A percentile compares a stretch with the other conserved stretches of the same genome.
phyloP scores from a whole-genome alignment of 2,888 invertebrate species.

The Dichetophora obliterata region DNA sequence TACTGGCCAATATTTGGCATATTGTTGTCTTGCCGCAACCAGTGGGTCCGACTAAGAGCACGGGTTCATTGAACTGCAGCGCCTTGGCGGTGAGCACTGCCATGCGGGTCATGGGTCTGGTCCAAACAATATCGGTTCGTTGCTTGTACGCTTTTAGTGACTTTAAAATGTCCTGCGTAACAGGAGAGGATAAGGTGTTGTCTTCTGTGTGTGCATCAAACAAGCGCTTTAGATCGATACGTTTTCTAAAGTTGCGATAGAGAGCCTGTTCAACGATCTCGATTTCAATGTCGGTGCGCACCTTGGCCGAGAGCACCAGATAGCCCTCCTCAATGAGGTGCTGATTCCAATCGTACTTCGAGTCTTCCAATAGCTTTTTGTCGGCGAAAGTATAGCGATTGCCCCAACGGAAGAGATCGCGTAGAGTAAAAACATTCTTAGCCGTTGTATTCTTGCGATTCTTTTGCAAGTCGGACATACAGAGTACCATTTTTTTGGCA shows the following conservation, averaged over 20 bases:
- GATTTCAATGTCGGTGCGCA: slow-evolving; percentile 86
- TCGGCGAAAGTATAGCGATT: slow-evolving; percentile 88
- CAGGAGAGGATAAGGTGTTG: slow-evolving; percentile 72
- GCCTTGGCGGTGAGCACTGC: slow-evolving; percentile 86
- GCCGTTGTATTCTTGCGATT: slow-evolving; percentile 87
- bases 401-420: slow-evolving; percentile 97
- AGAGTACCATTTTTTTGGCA: slow-evolving; percentile 89
- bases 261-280: slow-evolving; percentile 84
- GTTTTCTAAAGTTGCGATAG: slow-evolving; percentile 83
- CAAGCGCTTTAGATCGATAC: slow-evolving; percentile 78
- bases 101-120: slow-evolving; percentile 87
- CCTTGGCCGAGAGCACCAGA: slow-evolving; percentile 92
- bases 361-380: slow-evolving; percentile 71
- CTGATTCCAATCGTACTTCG: slow-evolving; percentile 95
- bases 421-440: slow-evolving; percentile 91
- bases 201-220: slow-evolving; percentile 79
- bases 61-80: slow-evolving; percentile 91
- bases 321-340: slow-evolving; percentile 97
- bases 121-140: slow-evolving; percentile 90
- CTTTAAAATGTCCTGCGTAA: slow-evolving; percentile 80
- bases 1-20: slow-evolving; percentile 87
- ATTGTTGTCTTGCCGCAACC: slow-evolving; percentile 98
- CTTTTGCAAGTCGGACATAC: slow-evolving; percentile 91
- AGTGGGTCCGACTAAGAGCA: slow-evolving; percentile 96
- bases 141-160: slow-evolving; percentile 74